phyloP scores from a whole-genome alignment of 2,797 vertebrate genomes.

The Smutsia temminckii region DNA sequence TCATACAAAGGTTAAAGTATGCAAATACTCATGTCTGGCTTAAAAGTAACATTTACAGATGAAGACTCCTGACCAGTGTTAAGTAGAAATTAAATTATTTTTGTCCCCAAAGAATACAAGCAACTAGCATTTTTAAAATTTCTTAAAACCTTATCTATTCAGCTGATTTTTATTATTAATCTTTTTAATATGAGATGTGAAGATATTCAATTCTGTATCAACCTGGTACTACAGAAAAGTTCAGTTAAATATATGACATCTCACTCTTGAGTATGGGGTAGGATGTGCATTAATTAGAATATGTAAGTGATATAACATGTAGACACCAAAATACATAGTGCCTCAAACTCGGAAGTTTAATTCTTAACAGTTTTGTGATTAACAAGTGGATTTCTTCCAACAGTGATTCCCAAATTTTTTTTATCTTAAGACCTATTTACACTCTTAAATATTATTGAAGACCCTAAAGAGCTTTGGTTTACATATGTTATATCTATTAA shows the following conservation, averaged over 20 bases:
- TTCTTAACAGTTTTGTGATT: not conserved
- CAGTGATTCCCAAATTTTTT: not conserved
- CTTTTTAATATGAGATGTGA: not conserved
- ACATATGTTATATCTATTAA: not conserved
- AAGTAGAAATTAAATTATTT: slow-evolving; percentile 62
- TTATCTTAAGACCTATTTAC: not conserved
- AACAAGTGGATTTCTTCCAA: not conserved
- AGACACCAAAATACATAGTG: not conserved
- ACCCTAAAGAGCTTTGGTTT: not conserved
- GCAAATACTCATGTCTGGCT: slow-evolving; percentile 40
- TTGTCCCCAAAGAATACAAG: slow-evolving; percentile 45
- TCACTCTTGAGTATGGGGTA: not conserved
- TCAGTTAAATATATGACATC: not conserved
- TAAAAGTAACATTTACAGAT: slow-evolving; percentile 60
- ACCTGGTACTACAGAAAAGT: not conserved
- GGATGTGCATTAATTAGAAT: not conserved
- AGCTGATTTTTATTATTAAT: not conserved
- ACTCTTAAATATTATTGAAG: not conserved
- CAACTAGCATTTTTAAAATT: not conserved
- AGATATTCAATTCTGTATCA: not conserved
- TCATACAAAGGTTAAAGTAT: slow-evolving; percentile 58
- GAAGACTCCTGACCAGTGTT: slow-evolving; percentile 5
- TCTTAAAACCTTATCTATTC: not conserved
- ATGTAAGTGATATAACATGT: not conserved
- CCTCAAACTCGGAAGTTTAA: not conserved